Evolutionary conservation across 1,140 invertebrate species (phyloP), one percentile per base, ranked within the genome.

Genomic region (Drosophila aff.): DNA sequence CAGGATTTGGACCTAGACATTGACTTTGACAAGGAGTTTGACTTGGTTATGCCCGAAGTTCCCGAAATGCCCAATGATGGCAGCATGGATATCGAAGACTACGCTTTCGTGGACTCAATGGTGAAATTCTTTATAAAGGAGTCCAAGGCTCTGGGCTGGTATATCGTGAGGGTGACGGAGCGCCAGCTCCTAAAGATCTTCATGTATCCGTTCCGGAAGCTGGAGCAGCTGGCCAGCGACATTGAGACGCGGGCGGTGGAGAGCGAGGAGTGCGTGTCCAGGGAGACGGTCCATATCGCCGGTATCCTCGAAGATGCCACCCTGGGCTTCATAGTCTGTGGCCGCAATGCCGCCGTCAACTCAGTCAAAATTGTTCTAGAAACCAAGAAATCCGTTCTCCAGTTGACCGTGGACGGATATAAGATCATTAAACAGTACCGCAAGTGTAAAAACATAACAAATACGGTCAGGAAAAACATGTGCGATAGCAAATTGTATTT

Each of bases 161-260:
- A 55, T 3, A 81, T 77, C 13, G 52, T 77, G 2, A 47, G 21
- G 13, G 23, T 64, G 23, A 52, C 81, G 13, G 62, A 81, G 63
- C 69, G 63, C 28, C 78, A 84, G 46, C 55, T 75, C 13, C 33
- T 85, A 26, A 68, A 79, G 53, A 86, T 85, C 23, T 69, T 86
- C 43, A n/a, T 86, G 21, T 69, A 79, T 18, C 82, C 82, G 2
- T 18, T 66, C 3, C 53, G 66, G 2, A 57, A 81, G 63, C 55
- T 86, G 38, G 75, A 86, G 21, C 16, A 62, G 33, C 40, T 68
- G 18, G 78, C 77, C 3, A 15, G 49, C 18, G 69, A 69, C 2
- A 73, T 84, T 53, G 67, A 84, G 26, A 31, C 26, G 3, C 64
- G 61, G 15, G 78, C 79, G 4, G 31, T 63, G 68, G 79, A 84